phyloP scores from a whole-genome alignment of 2,888 invertebrate species.

The Pterostichus madidus region DNA sequence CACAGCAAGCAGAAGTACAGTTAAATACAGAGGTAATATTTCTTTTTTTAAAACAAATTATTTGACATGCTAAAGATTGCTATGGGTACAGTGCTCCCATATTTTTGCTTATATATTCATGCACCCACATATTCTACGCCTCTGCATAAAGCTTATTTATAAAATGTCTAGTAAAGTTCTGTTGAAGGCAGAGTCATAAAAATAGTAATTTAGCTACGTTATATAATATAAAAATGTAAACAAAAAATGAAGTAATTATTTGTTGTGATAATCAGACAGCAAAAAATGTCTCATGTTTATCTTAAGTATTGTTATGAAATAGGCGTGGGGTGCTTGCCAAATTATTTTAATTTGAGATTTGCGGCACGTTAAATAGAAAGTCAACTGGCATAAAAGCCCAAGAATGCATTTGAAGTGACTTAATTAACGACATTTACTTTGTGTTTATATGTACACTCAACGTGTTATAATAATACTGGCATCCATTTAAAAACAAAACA shows the following conservation, averaged over 20 bases:
- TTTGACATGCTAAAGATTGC: too few relatives aligned
- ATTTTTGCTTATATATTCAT: too few relatives aligned
- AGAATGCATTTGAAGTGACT: constrained; percentile 15
- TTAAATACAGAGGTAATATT: too few relatives aligned
- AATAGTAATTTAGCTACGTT: not conserved
- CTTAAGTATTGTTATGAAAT: constrained; percentile 44
- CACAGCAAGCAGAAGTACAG: too few relatives aligned
- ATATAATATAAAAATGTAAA: constrained; percentile 20
- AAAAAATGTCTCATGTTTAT: constrained; percentile 39
- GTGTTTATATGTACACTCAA: not conserved
- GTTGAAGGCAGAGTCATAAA: too few relatives aligned
- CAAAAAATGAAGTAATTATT: constrained; percentile 32
- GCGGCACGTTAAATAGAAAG: constrained; percentile 23
- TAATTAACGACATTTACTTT: constrained; percentile 24
- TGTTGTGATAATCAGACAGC: constrained; percentile 35
- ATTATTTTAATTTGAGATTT: constrained; percentile 29
- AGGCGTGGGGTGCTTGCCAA: constrained; percentile 12
- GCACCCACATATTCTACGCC: too few relatives aligned
- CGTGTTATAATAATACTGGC: constrained; percentile 1
- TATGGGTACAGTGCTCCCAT: too few relatives aligned
- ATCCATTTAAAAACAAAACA: constrained; percentile 32
- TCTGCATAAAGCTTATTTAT: not conserved
- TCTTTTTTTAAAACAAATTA: too few relatives aligned
- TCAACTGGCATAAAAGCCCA: constrained; percentile 6
- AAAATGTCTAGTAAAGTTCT: too few relatives aligned